These are phyloP conservation scores for Morelia viridis DNA, from an alignment of 2,797 vertebrate genomes.

Conservation along the genomic window DNA sequence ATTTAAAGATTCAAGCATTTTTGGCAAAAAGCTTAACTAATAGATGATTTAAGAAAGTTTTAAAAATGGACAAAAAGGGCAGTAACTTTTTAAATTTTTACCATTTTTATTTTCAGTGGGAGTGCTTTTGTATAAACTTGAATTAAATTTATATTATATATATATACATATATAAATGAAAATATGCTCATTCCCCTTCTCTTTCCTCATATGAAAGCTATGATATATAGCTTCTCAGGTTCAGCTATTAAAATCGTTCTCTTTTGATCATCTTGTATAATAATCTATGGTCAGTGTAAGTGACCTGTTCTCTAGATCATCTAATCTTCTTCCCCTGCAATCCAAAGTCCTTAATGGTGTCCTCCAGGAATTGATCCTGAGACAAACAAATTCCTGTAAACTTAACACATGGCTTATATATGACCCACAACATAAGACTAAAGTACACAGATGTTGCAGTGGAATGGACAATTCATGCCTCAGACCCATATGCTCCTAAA, in stretches of 20 bases:
- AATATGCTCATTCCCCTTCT: background rate
- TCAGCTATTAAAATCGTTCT: background rate
- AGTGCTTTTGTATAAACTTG: too few relatives aligned
- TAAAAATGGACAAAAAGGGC: too few relatives aligned
- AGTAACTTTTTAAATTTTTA: too few relatives aligned
- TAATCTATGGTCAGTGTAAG: background rate
- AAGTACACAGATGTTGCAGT: background rate
- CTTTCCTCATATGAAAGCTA: background rate
- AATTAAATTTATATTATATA: too few relatives aligned
- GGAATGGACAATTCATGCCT: background rate
- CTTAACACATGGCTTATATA: background rate
- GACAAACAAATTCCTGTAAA: background rate
- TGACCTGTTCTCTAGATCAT: background rate
- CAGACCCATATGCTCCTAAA: background rate
- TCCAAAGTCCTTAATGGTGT: background rate
- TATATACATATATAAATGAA: too few relatives aligned
- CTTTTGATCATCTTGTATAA: background rate
- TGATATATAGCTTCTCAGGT: background rate
- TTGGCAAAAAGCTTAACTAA: too few relatives aligned
- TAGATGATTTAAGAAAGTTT: too few relatives aligned
- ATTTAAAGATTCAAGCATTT: too few relatives aligned
- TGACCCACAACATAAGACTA: background rate
- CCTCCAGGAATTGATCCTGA: background rate
- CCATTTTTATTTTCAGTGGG: too few relatives aligned
- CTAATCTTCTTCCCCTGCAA: background rate